Evolutionary conservation across 2,888 invertebrate species (phyloP).

Genomic region (Ametastegia equiseti): DNA sequence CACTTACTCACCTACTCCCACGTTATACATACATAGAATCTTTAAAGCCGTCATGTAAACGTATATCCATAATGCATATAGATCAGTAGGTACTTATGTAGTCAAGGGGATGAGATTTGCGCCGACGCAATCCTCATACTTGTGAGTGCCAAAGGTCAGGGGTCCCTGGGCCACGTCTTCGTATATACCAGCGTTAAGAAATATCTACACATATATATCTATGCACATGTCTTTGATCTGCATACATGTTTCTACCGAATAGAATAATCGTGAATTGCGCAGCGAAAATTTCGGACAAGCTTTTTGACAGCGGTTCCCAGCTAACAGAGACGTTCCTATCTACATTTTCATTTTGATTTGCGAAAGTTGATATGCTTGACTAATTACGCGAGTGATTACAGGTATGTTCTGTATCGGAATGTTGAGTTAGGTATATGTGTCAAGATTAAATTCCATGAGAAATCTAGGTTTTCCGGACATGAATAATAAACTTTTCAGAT

Average conservation of each 20-base stretch:
- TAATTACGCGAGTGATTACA: too few species aligned
- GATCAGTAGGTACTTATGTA: constrained; percentile 14
- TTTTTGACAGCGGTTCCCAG: neutral
- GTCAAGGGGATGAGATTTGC: constrained; percentile 54
- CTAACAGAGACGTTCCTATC: too few species aligned
- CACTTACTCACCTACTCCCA: neutral
- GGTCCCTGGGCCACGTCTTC: constrained; percentile 45
- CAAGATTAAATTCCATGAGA: too few species aligned
- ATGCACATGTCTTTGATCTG: neutral
- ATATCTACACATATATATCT: neutral
- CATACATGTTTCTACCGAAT: too few species aligned
- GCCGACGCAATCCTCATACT: constrained; percentile 60
- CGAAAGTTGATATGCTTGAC: too few species aligned
- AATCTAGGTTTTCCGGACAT: too few species aligned
- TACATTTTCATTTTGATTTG: too few species aligned
- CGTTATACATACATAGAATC: neutral
- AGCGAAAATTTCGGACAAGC: neutral
- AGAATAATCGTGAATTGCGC: too few species aligned
- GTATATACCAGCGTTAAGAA: neutral
- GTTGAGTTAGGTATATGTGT: too few species aligned
- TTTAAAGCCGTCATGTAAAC: neutral
- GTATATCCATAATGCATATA: neutral
- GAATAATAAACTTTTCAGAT: too few species aligned
- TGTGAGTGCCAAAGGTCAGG: constrained; percentile 66
- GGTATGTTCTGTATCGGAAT: too few species aligned